phyloP scores from a whole-genome alignment of 2,113 vertebrate genomes.

The Amphilophus citrinellus region DNA sequence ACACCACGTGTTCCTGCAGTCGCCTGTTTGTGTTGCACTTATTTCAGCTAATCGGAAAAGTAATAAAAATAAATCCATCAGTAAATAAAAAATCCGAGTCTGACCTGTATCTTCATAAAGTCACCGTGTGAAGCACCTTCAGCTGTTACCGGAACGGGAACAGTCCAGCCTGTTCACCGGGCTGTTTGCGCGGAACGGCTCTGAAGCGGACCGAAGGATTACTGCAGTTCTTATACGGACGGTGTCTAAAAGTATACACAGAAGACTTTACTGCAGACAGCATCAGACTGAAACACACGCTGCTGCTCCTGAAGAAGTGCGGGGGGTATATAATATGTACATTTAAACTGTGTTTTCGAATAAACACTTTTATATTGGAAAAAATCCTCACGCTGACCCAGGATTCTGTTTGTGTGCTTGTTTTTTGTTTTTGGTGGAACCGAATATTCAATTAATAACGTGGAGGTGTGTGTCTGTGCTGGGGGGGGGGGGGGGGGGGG shows the following conservation, averaged over 20 bases:
- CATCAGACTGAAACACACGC: neutral
- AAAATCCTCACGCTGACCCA: neutral
- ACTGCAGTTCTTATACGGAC: neutral
- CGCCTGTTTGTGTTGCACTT: neutral
- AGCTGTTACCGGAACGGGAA: neutral
- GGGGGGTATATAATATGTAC: slow-evolving; percentile 40
- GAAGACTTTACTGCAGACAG: neutral
- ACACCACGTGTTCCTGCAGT: neutral
- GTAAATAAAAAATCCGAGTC: neutral
- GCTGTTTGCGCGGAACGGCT: neutral
- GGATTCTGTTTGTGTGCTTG: neutral
- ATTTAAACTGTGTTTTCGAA: slow-evolving; percentile 72
- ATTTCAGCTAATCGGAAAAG: neutral
- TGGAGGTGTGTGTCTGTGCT: neutral
- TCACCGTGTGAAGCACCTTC: neutral
- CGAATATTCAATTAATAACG: slow-evolving; percentile 32
- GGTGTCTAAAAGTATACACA: neutral
- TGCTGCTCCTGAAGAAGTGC: no score
- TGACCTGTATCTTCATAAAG: neutral
- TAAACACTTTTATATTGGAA: slow-evolving; percentile 76
- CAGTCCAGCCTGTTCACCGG: neutral
- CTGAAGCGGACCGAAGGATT: neutral
- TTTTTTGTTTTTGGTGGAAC: neutral
- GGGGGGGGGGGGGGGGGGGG: neutral
- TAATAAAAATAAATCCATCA: neutral